Conservation (phyloP, 2,888 invertebrate genomes). For the Rutpela maculata region DNA sequence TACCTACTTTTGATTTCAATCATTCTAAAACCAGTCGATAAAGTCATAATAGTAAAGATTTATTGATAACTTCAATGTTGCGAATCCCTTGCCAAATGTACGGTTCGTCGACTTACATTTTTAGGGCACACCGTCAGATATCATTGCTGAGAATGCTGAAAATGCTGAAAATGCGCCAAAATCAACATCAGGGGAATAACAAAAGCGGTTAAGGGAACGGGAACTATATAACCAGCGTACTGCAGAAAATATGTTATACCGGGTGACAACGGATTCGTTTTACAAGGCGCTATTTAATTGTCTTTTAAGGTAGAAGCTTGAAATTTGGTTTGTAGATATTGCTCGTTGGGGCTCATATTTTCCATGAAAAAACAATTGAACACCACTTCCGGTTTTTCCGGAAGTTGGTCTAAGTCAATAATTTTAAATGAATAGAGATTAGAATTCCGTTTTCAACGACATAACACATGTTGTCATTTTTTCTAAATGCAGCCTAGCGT, state of each 20-base stretch:
- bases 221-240: not conserved
- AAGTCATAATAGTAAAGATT: slow-evolving; percentile 15
- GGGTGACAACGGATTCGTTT: too few relatives aligned
- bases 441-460: too few relatives aligned
- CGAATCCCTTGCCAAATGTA: slow-evolving; percentile 22
- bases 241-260: not conserved
- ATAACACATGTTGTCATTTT: too few relatives aligned
- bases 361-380: too few relatives aligned
- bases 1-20: slow-evolving; percentile 23
- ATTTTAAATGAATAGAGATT: too few relatives aligned
- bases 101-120: slow-evolving; percentile 33
- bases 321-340: too few relatives aligned
- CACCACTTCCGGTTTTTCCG: too few relatives aligned
- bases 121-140: slow-evolving; percentile 6
- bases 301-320: too few relatives aligned
- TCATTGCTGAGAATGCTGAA: not conserved
- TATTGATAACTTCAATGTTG: slow-evolving; percentile 8
- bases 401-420: too few relatives aligned
- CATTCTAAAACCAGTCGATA: slow-evolving; percentile 9
- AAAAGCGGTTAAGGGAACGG: not conserved
- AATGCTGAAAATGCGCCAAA: slow-evolving; percentile 20
- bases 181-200: not conserved
- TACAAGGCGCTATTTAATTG: too few relatives aligned
- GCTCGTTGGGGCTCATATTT: too few relatives aligned
- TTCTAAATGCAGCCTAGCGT: too few relatives aligned